Conservation (phyloP, 2,113 vertebrate species). For the Cricetomys ansorgei region DNA sequence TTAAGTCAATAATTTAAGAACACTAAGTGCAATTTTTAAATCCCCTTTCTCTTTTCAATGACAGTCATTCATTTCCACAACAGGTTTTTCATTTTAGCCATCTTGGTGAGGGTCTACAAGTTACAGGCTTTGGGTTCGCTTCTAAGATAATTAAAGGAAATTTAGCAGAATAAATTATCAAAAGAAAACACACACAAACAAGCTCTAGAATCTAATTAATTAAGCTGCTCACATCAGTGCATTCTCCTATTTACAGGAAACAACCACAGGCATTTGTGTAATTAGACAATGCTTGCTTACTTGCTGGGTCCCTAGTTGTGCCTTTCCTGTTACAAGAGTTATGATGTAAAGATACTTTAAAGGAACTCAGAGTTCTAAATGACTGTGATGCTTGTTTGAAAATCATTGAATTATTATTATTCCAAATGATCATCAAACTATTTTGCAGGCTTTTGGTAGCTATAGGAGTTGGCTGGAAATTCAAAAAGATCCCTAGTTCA, state of each 20-base stretch:
- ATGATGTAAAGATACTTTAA: not conserved
- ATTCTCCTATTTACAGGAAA: conserved; percentile 59
- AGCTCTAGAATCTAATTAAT: conserved; percentile 17
- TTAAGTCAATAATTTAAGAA: not conserved
- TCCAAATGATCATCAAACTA: conserved; percentile 11
- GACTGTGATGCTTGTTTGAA: not conserved
- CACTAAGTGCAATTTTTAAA: not conserved
- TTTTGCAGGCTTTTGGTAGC: not conserved
- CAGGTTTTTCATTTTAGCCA: not conserved
- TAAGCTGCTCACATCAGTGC: not conserved
- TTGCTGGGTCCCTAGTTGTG: not conserved
- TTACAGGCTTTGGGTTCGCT: not conserved
- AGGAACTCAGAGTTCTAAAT: not conserved
- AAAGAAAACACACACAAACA: conserved; percentile 12
- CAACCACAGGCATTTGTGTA: not conserved
- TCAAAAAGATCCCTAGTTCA: not conserved
- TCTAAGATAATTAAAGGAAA: conserved; percentile 36
- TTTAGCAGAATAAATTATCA: conserved; percentile 38
- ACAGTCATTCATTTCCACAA: not conserved
- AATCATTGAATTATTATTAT: conserved; percentile 55
- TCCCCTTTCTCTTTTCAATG: not conserved
- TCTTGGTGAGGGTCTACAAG: not conserved
- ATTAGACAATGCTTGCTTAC: conserved; percentile 1
- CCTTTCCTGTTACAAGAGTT: not conserved
- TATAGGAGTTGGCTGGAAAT: not conserved